Evolutionary conservation across 2,797 vertebrate species (phyloP), one percentile per base, ranked within the genome.

Genomic region (Philypnodon macrostomus): DNA sequence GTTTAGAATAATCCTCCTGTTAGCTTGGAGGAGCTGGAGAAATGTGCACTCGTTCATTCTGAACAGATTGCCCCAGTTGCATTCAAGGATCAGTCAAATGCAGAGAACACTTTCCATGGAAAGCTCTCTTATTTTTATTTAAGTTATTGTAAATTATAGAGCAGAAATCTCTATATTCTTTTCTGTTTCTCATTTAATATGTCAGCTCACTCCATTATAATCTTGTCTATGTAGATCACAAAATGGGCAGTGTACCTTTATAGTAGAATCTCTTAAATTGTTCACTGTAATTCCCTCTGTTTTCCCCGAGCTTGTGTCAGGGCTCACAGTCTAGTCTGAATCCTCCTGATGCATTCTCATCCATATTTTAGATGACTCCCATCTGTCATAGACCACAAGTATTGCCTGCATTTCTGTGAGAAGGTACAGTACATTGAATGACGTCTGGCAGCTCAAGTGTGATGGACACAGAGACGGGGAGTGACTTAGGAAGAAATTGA

Each of bases 281-380:
- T 24, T 54, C 49, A 4, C 50, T 46, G 26, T 51, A 59, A 52
- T 57, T 11, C 50, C 24, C 12, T 10, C 47, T 16, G 30, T 47
- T 24, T 15, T 21, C 34, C 17, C 4, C 7, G 1, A 1, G 42
- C 39, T 40, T 35, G 7, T 30, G 18, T 58, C 35, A 7, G n/a
- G 46, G 27, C 38, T 58, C 21, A 58, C 10, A 60, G n/a, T n/a
- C n/a, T 23, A 23, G 27, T 37, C 27, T 10, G 34, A 56, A 12
- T 7, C 34, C 21, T n/a, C n/a, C n/a, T n/a, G n/a, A n/a, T n/a
- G n/a, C n/a, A n/a, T n/a, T n/a, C n/a, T 62, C 53, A 60, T 70
- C 50, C 34, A 77, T 57, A 46, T 57, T 70, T 69, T 42, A 59
- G 31, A 38, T 23, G 18, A 31, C 44, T 40, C 23, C 27, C 41